Percentiles rank a stretch among this genome's conserved stretches.
phyloP scores from a whole-genome alignment of 2,797 vertebrate genomes.

The Notamacropus eugenii region DNA sequence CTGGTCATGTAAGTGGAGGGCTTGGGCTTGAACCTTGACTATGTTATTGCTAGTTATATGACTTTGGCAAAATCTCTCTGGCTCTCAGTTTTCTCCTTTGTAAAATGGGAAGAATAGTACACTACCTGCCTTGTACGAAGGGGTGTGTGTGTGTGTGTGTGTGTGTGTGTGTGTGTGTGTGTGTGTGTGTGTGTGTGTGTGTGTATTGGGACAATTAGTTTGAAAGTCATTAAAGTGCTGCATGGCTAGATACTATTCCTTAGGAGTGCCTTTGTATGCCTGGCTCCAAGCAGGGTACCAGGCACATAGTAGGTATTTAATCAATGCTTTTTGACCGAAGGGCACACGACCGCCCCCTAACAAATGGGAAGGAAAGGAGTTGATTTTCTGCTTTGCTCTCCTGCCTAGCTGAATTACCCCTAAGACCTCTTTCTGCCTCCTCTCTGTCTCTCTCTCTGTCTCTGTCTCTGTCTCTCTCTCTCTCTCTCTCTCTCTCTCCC shows the following conservation, averaged over 20 bases:
- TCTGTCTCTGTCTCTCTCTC: slow-evolving; percentile 29
- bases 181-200: neutral
- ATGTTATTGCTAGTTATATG: neutral
- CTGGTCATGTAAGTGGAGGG: neutral
- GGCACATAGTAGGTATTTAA: neutral
- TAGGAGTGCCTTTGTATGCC: neutral
- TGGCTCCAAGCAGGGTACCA: neutral
- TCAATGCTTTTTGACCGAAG: neutral
- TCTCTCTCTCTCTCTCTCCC: slow-evolving; percentile 19
- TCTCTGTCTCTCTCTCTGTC: slow-evolving; percentile 1
- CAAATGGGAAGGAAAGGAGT: neutral
- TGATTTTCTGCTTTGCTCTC: neutral
- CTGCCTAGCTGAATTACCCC: neutral
- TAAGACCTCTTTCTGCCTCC: slow-evolving; percentile 3
- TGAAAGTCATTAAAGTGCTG: neutral
- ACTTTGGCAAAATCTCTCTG: neutral
- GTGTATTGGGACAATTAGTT: neutral
- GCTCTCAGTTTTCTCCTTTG: neutral
- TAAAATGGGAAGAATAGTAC: neutral
- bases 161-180: neutral
- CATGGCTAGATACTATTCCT: neutral
- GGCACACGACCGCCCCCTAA: neutral
- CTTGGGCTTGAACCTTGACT: neutral
- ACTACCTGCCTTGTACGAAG: neutral
- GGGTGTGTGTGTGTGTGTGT: no score